phyloP scores from a whole-genome alignment of 1,140 invertebrate species.

The Heliconius congener region DNA sequence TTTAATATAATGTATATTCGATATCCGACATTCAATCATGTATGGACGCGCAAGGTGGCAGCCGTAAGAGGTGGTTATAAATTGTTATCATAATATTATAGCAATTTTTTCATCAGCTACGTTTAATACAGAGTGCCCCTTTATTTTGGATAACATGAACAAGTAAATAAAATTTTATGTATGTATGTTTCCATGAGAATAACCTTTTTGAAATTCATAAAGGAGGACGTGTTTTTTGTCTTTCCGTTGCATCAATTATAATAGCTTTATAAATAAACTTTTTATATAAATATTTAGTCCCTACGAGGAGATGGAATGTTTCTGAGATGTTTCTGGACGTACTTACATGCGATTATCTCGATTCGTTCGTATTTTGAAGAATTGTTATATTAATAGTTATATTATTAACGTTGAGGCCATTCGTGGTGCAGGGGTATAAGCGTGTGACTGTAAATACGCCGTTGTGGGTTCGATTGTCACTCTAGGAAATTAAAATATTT shows the following conservation, averaged over 20 bases:
- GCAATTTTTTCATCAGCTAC: no score
- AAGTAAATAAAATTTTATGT: slow-evolving; percentile 5
- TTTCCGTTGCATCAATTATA: not conserved
- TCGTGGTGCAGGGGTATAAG: no score
- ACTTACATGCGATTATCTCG: not conserved
- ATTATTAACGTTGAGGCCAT: no score
- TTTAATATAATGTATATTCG: not conserved
- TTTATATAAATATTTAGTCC: not conserved
- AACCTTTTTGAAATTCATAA: not conserved
- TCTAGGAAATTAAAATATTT: no score
- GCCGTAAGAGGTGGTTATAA: not conserved
- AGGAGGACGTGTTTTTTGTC: not conserved
- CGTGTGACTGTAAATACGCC: no score
- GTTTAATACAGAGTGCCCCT: not conserved
- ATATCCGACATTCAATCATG: not conserved
- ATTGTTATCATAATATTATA: not conserved
- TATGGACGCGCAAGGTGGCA: not conserved
- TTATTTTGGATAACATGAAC: not conserved
- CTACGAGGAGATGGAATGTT: not conserved
- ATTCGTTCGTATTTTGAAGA: not conserved
- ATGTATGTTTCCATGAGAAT: not conserved
- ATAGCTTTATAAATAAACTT: not conserved
- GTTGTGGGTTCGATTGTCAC: no score
- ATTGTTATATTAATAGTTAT: not conserved
- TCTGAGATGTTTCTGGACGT: not conserved